These are phyloP conservation scores for Ammodytes dubius DNA, from an alignment of 2,113 vertebrate genomes.

Conservation along the genomic window DNA sequence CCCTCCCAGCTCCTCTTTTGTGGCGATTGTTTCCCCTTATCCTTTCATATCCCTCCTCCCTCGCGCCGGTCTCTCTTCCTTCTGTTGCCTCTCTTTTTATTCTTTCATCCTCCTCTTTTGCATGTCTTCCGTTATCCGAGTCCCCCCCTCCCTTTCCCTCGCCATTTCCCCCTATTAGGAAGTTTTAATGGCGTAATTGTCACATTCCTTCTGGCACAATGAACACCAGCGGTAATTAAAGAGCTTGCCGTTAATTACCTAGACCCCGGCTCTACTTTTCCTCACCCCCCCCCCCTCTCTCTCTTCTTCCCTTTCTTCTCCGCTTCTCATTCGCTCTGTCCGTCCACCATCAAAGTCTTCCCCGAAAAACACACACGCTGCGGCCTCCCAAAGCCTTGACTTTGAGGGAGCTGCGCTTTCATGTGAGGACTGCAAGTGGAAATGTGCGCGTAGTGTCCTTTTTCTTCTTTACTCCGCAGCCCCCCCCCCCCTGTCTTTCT, in stretches of 20 bases:
- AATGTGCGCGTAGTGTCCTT: conserved; percentile 75
- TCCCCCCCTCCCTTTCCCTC: conserved; percentile 6
- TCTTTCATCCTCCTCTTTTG: conserved; percentile 83
- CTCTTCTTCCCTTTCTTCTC: conserved; percentile 76
- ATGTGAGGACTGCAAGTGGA: conserved; percentile 77
- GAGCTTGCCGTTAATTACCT: conserved; percentile 85
- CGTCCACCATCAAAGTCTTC: conserved; percentile 79
- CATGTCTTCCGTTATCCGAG: conserved; percentile 76
- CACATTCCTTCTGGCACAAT: conserved; percentile 85
- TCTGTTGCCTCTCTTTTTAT: conserved; percentile 77
- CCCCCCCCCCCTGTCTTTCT: conserved; percentile 51
- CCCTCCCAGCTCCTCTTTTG: conserved; percentile 82
- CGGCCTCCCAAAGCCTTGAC: conserved; percentile 77
- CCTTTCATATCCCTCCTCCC: conserved; percentile 79
- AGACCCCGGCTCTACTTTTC: conserved; percentile 76
- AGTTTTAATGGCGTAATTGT: conserved; percentile 86
- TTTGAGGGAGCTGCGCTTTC: conserved; percentile 78
- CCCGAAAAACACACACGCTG: conserved; percentile 46
- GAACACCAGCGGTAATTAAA: conserved; percentile 86
- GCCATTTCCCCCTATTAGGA: conserved; percentile 73
- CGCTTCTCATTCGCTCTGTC: conserved; percentile 70
- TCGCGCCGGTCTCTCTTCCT: conserved; percentile 71
- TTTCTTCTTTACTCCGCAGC: conserved; percentile 52
- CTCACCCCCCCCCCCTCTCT: conserved; percentile 61
- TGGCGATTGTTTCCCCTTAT: conserved; percentile 81